Evolutionary conservation across 2,113 vertebrate species (phyloP), one percentile per base, ranked within the genome.

Genomic region (Lepisosteus oculatus): DNA sequence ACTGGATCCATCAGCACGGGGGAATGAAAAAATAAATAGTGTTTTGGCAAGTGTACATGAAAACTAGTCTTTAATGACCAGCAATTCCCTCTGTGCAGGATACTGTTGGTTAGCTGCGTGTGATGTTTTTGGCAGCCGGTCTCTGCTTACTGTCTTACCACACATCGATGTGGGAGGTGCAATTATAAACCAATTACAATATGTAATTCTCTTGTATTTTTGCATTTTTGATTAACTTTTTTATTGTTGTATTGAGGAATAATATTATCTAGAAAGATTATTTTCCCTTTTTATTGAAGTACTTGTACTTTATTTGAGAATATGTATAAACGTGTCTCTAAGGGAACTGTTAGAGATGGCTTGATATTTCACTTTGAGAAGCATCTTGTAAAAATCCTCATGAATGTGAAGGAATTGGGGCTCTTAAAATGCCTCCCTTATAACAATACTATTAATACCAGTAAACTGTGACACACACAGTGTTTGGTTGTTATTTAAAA

Each of bases 151-250:
- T 29, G 65, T 65, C 68, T 61, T 82, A 81, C 74, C 78, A 77
- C 73, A 79, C 84, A 86, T 82, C 84, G 80, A 85, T 79, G 81
- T 79, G 73, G 69, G 74, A 72, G 68, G 72, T 73, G 75, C 81
- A 69, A 71, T 75, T 70, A 44, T 69, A 74, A 69, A 71, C 76
- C 81, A 81, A 77, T 84, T 80, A 81, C 61, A 44, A 57, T 61
- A 70, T 81, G 77, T 71, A 69, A 78, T 84, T 81, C 75, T 74
- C 57, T 68, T 65, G 71, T 74, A 76, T 44, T 66, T 62, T 73
- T 51, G 47, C 55, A 47, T 55, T 68, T 82, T 76, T 66, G 66
- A 73, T 65, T 65, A 64, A 74, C 47, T 80, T 75, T 72, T 69
- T 73, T 65, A 76, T 45, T 47, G 43, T 71, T 70, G 69, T 78